phyloP scores from a whole-genome alignment of 2,888 invertebrate genomes.

The Odontocerum albicorne region DNA sequence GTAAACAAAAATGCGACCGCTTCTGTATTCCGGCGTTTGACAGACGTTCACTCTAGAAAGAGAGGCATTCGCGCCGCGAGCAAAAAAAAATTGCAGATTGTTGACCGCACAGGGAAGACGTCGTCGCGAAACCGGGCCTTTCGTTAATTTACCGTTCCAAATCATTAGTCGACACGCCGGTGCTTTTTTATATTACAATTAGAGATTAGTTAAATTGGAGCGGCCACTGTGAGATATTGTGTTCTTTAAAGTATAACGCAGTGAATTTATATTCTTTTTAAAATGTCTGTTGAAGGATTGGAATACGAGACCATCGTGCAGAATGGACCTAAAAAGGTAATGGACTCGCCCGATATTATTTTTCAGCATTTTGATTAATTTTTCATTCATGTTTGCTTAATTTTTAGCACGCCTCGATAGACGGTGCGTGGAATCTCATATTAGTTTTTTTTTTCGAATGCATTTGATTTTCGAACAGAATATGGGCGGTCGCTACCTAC shows the following conservation, averaged over 20 bases:
- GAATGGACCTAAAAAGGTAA: constrained; percentile 67
- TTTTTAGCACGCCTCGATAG: no score
- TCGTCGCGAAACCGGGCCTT: constrained; percentile 14
- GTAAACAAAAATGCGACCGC: constrained; percentile 24
- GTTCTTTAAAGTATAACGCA: constrained; percentile 4
- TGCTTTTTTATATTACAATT: constrained; percentile 2
- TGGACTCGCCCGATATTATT: no score
- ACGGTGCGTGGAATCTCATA: no score
- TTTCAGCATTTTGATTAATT: no score
- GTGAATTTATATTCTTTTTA: constrained; percentile 16
- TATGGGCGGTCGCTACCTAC: no score
- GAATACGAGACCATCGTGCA: constrained; percentile 66
- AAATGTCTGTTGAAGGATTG: constrained; percentile 60
- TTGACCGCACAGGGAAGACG: constrained; percentile 13
- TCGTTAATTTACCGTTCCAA: constrained; percentile 27
- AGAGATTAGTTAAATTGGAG: constrained; percentile 7
- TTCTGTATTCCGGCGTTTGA: constrained; percentile 4
- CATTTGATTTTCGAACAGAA: no score
- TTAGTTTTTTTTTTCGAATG: no score
- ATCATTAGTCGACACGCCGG: constrained; percentile 18
- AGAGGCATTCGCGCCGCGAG: not conserved
- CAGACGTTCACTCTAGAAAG: not conserved
- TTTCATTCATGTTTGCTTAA: no score
- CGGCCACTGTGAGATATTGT: constrained; percentile 5
- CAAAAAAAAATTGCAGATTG: constrained; percentile 17